Percentiles rank a stretch among this genome's conserved stretches.
Conservation (phyloP, 2,797 vertebrate genomes). For the Glyptemys insculpta region DNA sequence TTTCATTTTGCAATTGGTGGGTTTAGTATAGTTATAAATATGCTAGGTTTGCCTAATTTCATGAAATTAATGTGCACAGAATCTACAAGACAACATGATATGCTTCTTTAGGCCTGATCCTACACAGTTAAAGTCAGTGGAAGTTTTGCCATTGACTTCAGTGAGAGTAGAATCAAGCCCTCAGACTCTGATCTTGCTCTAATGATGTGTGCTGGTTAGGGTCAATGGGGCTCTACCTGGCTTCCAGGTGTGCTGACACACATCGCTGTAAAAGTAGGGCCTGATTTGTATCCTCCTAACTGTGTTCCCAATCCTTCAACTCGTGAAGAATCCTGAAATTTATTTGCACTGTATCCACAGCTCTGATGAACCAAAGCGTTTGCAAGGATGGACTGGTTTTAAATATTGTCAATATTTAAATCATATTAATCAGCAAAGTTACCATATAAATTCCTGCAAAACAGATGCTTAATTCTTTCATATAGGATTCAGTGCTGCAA, state of each 20-base stretch:
- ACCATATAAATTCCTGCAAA: not conserved
- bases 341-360: not conserved
- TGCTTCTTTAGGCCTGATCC: not conserved
- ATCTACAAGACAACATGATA: not conserved
- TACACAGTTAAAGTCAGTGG: rapidly evolving
- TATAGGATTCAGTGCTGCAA: not conserved
- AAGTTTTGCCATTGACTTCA: not conserved
- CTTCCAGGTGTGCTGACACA: not conserved
- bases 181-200: not conserved
- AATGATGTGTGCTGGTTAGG: not conserved
- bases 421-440: not conserved
- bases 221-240: rapidly evolving
- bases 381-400: not conserved
- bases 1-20: not conserved
- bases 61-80: rapidly evolving
- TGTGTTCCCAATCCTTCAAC: not conserved
- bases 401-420: not conserved
- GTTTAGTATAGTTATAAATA: rapidly evolving
- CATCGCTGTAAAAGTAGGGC: rapidly evolving
- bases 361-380: not conserved
- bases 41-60: rapidly evolving
- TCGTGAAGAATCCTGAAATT: not conserved
- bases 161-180: not conserved
- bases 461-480: not conserved
- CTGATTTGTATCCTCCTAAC: not conserved